phyloP scores from a whole-genome alignment of 2,113 vertebrate genomes.

The Ailurus styani region DNA sequence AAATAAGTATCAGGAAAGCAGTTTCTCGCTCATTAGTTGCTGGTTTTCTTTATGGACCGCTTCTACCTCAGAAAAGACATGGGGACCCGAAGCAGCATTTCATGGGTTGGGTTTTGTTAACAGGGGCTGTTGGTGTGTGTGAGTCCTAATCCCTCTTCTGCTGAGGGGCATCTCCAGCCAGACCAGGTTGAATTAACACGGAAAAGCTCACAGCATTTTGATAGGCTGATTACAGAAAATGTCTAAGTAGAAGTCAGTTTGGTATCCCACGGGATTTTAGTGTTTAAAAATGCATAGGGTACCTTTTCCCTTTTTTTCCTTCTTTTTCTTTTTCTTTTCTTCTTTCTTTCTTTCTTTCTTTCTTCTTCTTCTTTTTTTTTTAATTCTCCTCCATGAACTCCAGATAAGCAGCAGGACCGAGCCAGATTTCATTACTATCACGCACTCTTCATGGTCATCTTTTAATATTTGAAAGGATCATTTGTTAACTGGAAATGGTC shows the following conservation, averaged over 20 bases:
- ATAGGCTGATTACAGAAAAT: slow-evolving; percentile 80
- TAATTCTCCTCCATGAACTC: slow-evolving; percentile 70
- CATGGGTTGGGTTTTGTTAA: slow-evolving; percentile 63
- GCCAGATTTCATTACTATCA: slow-evolving; percentile 89
- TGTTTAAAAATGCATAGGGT: slow-evolving; percentile 77
- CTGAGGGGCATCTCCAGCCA: slow-evolving; percentile 70
- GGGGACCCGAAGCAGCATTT: slow-evolving; percentile 46
- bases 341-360: neutral
- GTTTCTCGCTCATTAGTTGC: neutral
- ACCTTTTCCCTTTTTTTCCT: slow-evolving; percentile 41
- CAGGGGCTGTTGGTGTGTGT: slow-evolving; percentile 71
- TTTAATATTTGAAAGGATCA: slow-evolving; percentile 99
- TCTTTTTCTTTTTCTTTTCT: slow-evolving; percentile 8
- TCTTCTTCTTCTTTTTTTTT: neutral
- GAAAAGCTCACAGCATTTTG: slow-evolving; percentile 80
- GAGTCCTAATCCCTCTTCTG: slow-evolving; percentile 74
- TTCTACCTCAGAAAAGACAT: slow-evolving; percentile 37
- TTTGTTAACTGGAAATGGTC: slow-evolving; percentile 97
- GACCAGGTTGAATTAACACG: slow-evolving; percentile 78
- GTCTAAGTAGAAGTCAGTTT: slow-evolving; percentile 78
- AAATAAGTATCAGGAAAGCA: neutral
- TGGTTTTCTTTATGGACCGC: slow-evolving; percentile 22
- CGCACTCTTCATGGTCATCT: slow-evolving; percentile 88
- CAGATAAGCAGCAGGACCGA: slow-evolving; percentile 83
- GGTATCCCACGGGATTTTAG: slow-evolving; percentile 77